phyloP scores from a whole-genome alignment of 2,888 invertebrate genomes.

The Amphiduros pacificus region DNA sequence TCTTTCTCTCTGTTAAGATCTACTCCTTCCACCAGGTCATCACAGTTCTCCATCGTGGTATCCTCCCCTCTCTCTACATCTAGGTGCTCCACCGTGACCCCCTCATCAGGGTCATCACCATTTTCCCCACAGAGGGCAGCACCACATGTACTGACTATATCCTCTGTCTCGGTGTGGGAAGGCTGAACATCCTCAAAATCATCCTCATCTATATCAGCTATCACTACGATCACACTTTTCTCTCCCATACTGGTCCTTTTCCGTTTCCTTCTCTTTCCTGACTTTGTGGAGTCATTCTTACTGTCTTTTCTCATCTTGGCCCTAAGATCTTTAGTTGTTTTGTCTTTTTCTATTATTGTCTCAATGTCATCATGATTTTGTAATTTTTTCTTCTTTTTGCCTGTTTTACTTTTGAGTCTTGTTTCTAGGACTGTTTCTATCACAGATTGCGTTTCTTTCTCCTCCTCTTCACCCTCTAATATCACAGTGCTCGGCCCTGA shows the following conservation, averaged over 20 bases:
- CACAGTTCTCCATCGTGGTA: too few species aligned
- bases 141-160: background rate
- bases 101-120: too few species aligned
- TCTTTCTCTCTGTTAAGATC: too few species aligned
- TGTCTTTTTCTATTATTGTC: background rate
- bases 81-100: too few species aligned
- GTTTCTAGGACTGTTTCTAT: background rate
- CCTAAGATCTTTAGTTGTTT: background rate
- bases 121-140: too few species aligned
- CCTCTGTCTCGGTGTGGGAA: background rate
- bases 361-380: too few species aligned
- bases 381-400: background rate
- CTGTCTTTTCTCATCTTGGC: background rate
- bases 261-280: background rate
- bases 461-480: background rate
- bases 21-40: too few species aligned
- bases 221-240: background rate
- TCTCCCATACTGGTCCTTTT: background rate
- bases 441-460: background rate
- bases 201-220: slow-evolving; percentile 2
- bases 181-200: background rate
- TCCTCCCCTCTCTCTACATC: too few species aligned
- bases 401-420: background rate
- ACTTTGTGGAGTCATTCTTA: background rate
- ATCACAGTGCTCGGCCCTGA: background rate